Percentiles rank a stretch among this genome's conserved stretches.
Evolutionary conservation across 2,113 vertebrate species (phyloP).

Genomic region (Panthera leo): DNA sequence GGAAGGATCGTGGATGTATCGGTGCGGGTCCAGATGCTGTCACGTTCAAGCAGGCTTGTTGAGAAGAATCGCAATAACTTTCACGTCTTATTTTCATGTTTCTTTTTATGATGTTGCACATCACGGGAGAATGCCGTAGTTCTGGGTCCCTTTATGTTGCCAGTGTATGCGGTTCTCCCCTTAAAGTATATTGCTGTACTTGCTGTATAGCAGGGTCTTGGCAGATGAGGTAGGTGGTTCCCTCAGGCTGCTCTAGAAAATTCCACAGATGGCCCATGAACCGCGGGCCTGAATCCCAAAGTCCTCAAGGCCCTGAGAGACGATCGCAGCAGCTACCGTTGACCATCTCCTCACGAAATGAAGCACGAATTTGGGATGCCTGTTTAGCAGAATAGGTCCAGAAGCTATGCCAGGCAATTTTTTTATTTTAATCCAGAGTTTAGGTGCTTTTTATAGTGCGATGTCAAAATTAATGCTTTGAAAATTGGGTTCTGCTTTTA

Average conservation of each 20-base stretch:
- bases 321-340: fast-evolving
- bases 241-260: neutral
- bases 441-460: neutral
- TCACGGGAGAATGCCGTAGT: neutral
- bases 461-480: neutral
- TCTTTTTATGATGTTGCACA: neutral
- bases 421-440: neutral
- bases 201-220: neutral
- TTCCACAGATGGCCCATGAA: neutral
- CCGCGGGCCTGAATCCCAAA: neutral
- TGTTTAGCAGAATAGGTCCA: neutral
- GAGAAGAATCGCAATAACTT: neutral
- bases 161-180: neutral
- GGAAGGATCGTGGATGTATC: neutral
- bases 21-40: neutral
- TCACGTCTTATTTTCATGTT: neutral
- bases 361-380: neutral
- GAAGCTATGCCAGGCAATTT: neutral
- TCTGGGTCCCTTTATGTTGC: neutral
- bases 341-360: neutral
- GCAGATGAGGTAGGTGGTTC: neutral
- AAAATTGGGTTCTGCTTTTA: neutral
- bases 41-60: no score
- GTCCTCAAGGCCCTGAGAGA: neutral
- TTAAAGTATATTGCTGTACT: neutral